Base-by-base conservation (phyloP, 2,888 invertebrate genomes). In the Carterocephalus palaemon region DNA sequence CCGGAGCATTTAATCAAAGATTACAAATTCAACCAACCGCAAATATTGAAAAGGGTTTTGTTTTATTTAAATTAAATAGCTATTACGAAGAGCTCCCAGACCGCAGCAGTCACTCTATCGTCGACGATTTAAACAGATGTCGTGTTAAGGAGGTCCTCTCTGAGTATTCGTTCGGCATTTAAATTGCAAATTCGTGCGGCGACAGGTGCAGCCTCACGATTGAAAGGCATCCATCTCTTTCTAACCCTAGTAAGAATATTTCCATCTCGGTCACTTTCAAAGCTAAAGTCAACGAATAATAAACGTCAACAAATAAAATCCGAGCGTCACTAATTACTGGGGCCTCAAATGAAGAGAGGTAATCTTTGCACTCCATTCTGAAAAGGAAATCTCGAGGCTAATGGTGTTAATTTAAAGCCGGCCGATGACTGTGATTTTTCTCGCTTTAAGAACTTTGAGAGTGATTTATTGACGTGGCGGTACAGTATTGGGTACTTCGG, bases 301-400 rank as follows among this genome's bases (percentile, higher is more conserved):
- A 79, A 84, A 80, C 79, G 84, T 81, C 82, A 84, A 86, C 86
- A 87, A 88, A 87, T 87, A 85, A 87, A 85, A 87, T 69, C 82
- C 78, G 65, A 87, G 83, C 87, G 83, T 87, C 77, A 88, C 87
- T 88, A 88, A 88, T 88, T 87, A 88, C 86, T 76, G 56, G 72
- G 67, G 66, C 62, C 70, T 84, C 77, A 68, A 74, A 80, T 75
- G 78, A 62, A 79, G 80, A 77, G 82, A 81, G 82, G 81, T 77
- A 83, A 85, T 84, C 79, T 80, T 82, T 82, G 80, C 83, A 83
- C 82, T 84, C 80, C 70, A 82, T 82, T 83, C 70, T 68, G 66
- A 76, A 75, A 74, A 79, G 81, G 71, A 79, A 85, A 83, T 85
- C 79, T 84, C 63, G 65, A 75, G 72, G 82, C 76, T 85, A 85